Conservation (phyloP, 2,113 vertebrate species). For the Bungarus multicinctus region DNA sequence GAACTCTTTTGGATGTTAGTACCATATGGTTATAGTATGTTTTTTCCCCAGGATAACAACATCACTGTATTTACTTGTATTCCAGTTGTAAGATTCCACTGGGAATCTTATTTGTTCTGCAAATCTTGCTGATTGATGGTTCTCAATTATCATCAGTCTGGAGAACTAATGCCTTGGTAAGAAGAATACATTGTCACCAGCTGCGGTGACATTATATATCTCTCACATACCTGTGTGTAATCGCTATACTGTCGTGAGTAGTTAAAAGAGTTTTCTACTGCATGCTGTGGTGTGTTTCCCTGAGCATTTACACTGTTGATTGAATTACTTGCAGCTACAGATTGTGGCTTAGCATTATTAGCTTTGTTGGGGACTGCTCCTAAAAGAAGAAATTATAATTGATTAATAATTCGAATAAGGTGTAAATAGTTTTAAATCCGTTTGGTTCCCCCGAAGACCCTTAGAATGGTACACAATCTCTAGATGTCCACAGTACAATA, state of each 20-base stretch:
- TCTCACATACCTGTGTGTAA: constrained; percentile 69
- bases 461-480: neutral
- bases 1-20: neutral
- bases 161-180: neutral
- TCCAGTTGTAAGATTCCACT: neutral
- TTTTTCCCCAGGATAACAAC: neutral
- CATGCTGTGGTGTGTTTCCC: constrained; percentile 72
- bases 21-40: neutral
- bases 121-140: neutral
- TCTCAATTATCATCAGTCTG: neutral
- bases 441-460: neutral
- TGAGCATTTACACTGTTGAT: constrained; percentile 76
- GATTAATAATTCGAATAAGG: neutral
- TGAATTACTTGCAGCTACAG: constrained; percentile 65
- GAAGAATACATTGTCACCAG: neutral
- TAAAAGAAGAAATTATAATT: constrained; percentile 25
- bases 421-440: neutral
- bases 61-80: neutral
- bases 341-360: constrained; percentile 65
- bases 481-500: neutral
- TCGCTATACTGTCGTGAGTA: constrained; percentile 82
- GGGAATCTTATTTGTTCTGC: neutral
- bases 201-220: neutral
- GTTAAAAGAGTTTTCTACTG: constrained; percentile 73
- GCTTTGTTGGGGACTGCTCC: constrained; percentile 77